Base-by-base conservation (phyloP, 2,888 invertebrate genomes). In the Buathra laborator region DNA sequence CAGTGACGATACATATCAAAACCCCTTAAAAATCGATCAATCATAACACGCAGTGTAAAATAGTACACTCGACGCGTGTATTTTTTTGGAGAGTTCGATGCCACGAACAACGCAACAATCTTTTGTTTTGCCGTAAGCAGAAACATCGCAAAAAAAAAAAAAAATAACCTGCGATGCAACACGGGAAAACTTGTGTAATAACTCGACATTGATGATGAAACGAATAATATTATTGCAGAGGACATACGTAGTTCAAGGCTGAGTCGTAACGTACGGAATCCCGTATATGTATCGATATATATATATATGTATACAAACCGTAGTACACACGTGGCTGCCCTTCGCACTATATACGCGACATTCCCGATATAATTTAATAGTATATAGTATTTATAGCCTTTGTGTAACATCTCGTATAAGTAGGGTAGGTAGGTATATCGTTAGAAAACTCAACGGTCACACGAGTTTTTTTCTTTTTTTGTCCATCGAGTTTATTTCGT, bases 391-490 rank as follows among this genome's bases (percentile, higher is more conserved):
- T 82, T 82, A 81, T 78, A 71, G 43, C 75, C 81, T 79, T 85
- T 85, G 82, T 82, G 81, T 76, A 44, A 77, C 85, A 81, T 76
- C 62, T 62, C 82, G 79, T 79, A 71, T 66, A 85, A 85, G 82
- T 82, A 85, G 85, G 81, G 79, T 85, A 70, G 74, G 53, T 62
- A 62, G 37, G 32, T 71, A 71, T 78, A 85, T 83, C 80, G 83
- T 83, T 85, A 76, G 85, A 83, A 85, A 85, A 84, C 85, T 83
- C 86, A 83, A 84, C 81, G 83, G 81, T 81, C 85, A 48, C 83
- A 83, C 78, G 76, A 80, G 67, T 64, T 77, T 72, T 82, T 82
- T 84, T 78, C 46, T 51, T 59, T 67, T 44, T 19, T 44, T 74
- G 6, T 64, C 74, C 77, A 24, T 43, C 51, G 56, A 56, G 71